A percentile compares a stretch with the other conserved stretches of the same genome.
Evolutionary conservation across 2,888 invertebrate species (phyloP).

Genomic region (Noctuana brunneofusca): DNA sequence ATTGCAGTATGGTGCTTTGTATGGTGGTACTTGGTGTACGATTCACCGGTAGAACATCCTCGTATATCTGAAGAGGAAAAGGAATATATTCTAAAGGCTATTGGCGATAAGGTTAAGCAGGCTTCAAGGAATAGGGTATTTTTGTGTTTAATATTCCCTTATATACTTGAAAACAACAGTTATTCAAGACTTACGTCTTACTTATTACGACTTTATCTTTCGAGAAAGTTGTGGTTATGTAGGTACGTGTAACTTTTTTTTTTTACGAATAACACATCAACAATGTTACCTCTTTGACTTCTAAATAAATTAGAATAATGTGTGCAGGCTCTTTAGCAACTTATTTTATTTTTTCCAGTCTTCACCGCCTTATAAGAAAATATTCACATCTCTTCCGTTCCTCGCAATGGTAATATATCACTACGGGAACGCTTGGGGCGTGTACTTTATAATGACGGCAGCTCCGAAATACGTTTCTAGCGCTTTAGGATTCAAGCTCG

Average conservation of each 20-base stretch:
- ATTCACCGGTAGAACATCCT: constrained; percentile 85
- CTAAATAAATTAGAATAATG: too few relatives aligned
- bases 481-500: constrained; percentile 87
- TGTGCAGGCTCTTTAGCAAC: too few relatives aligned
- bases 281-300: too few relatives aligned
- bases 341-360: constrained; percentile 65
- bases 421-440: constrained; percentile 89
- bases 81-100: constrained; percentile 83
- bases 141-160: neutral
- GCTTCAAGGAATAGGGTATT: constrained; percentile 61
- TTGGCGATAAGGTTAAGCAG: constrained; percentile 81
- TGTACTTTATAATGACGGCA: constrained; percentile 76
- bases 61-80: constrained; percentile 84
- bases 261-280: too few relatives aligned
- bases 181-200: too few relatives aligned
- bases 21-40: constrained; percentile 85
- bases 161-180: too few relatives aligned
- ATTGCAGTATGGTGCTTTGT: constrained; percentile 83
- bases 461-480: constrained; percentile 90
- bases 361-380: constrained; percentile 85
- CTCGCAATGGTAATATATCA: constrained; percentile 86
- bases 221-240: too few relatives aligned
- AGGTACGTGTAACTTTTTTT: too few relatives aligned
- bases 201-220: too few relatives aligned
- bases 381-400: constrained; percentile 87